Evolutionary conservation across 2,113 vertebrate species (phyloP).

Genomic region (Bufo bufo): DNA sequence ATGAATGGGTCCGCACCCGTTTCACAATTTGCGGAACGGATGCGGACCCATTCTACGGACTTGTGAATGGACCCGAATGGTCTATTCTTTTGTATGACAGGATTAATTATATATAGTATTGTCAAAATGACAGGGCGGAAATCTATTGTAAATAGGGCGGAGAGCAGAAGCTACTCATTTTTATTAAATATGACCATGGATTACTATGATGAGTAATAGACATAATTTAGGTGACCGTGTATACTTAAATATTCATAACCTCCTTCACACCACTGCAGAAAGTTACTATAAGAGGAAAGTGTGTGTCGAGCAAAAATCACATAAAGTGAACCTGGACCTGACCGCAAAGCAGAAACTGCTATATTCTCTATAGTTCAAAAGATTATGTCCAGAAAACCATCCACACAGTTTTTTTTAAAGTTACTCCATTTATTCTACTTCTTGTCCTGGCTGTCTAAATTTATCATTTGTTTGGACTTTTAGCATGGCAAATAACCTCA

Average conservation of each 20-base stretch:
- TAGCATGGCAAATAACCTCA: too few relatives aligned
- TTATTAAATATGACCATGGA: not conserved
- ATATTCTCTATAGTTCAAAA: too few relatives aligned
- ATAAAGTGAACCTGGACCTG: not conserved
- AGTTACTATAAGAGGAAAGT: not conserved
- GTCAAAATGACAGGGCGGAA: not conserved
- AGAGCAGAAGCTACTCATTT: not conserved
- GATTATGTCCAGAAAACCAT: too few relatives aligned
- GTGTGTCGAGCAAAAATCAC: not conserved
- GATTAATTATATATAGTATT: not conserved
- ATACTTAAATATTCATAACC: not conserved
- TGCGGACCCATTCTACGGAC: too few relatives aligned
- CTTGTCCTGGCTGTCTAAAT: too few relatives aligned
- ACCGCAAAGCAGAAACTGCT: not conserved
- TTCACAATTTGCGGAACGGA: too few relatives aligned
- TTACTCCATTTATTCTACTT: too few relatives aligned
- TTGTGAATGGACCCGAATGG: not conserved
- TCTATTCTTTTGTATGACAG: not conserved
- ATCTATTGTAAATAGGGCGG: not conserved
- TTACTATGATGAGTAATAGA: not conserved
- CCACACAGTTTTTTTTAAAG: too few relatives aligned
- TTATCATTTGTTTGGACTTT: too few relatives aligned
- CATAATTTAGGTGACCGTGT: not conserved
- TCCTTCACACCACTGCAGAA: not conserved
- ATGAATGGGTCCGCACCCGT: too few relatives aligned